Conservation (phyloP, 2,888 invertebrate genomes). For the Alloscopus bannaensis region DNA sequence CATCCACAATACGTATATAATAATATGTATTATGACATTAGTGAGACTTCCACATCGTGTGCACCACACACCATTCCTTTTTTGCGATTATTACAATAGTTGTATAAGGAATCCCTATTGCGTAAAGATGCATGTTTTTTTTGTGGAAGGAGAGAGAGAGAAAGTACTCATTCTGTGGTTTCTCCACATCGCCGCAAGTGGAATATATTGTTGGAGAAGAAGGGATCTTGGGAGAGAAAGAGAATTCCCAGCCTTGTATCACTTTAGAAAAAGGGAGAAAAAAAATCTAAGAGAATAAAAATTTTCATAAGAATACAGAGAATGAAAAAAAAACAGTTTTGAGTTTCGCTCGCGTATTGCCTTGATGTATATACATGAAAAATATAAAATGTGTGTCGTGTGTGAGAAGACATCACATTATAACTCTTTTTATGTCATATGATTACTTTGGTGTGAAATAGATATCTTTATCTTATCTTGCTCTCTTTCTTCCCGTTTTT, state of each 20-base stretch:
- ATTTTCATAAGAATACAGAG: background rate
- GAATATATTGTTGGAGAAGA: conserved; percentile 51
- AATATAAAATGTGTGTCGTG: conserved; percentile 9
- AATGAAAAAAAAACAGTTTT: background rate
- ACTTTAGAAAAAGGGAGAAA: no score
- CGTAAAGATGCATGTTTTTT: background rate
- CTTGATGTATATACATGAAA: conserved; percentile 1
- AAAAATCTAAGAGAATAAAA: no score
- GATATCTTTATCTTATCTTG: conserved; percentile 56
- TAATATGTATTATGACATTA: background rate
- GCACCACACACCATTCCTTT: background rate
- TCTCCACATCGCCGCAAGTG: conserved; percentile 52
- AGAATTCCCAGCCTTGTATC: no score
- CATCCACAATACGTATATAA: background rate
- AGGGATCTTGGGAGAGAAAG: conserved; percentile 1
- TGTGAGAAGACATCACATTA: conserved; percentile 57
- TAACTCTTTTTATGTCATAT: conserved; percentile 62
- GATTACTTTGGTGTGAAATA: conserved; percentile 62
- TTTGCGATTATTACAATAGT: background rate
- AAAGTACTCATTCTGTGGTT: conserved; percentile 58
- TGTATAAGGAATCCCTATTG: background rate
- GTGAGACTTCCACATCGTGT: no score
- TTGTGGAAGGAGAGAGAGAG: conserved; percentile 6
- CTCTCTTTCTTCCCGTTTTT: no score
- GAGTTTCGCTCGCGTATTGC: background rate